Percentiles rank a stretch among this genome's conserved stretches.
Conservation (phyloP, 2,113 vertebrate genomes). For the Dicentrarchus labrax region DNA sequence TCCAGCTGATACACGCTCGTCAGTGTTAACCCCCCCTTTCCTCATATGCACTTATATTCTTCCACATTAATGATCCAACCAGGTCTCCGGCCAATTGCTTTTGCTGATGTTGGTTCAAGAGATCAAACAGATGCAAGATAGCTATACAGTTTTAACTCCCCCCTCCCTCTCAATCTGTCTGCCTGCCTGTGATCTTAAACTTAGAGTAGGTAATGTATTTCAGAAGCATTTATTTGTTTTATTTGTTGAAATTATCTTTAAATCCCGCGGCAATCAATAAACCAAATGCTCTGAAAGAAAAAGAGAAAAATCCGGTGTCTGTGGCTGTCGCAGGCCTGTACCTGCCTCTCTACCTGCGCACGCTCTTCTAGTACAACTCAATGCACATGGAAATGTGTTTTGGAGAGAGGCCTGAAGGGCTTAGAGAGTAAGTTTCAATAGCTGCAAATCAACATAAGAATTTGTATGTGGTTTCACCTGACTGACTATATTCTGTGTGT, state of each 20-base stretch:
- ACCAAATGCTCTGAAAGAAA: no score
- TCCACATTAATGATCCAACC: slow-evolving; percentile 13
- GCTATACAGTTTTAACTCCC: neutral
- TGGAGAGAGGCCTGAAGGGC: no score
- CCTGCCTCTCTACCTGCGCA: no score
- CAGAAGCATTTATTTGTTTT: no score
- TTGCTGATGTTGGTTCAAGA: slow-evolving; percentile 20
- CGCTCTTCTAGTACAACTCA: no score
- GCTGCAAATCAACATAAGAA: neutral
- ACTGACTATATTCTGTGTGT: neutral
- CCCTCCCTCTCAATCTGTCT: neutral
- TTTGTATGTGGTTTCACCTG: neutral
- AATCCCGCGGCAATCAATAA: no score
- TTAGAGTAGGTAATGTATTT: no score
- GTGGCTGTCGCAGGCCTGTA: no score
- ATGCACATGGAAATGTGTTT: no score
- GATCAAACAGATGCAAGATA: slow-evolving; percentile 41
- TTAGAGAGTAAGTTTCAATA: neutral
- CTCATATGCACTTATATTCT: neutral
- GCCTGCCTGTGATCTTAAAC: neutral
- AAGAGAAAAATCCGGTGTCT: no score
- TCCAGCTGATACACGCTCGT: neutral
- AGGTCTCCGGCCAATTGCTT: slow-evolving; percentile 27
- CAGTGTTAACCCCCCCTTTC: neutral
- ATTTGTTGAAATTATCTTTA: no score